Base-by-base conservation (phyloP, 1,140 invertebrate genomes). In the Bradysia coprophila region DNA sequence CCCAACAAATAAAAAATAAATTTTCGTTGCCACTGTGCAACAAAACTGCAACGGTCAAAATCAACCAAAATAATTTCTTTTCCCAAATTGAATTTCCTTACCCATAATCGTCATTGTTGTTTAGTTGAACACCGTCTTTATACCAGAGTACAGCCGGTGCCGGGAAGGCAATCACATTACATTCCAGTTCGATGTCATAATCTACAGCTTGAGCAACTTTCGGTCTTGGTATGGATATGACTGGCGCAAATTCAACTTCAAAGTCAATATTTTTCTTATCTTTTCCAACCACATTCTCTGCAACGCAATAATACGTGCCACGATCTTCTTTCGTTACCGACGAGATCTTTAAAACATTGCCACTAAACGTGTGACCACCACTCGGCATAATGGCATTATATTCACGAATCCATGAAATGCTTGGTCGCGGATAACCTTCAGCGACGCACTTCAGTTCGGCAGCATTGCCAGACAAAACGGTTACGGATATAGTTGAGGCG, bases 261-360 rank as follows among this genome's bases (percentile, higher is more conserved):
- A 88, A 68, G 15, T 76, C 76, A 48, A 87, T 75, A 51, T 84
- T 77, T 47, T 80, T 62, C 41, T 72, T 61, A 15, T 78, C 72
- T 48, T 72, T 70, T 2, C 85, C 82, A 21, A 87, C 80, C 32
- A 71, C 78, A 57, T 92, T 91, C 54, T 89, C 78, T 24, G 85
- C 85, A 11, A 87, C 75, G 54, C 89, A 93, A 47, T 82, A 86
- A 56, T 90, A 91, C 0, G 78, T 81, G 4, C 86, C 87, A 39
- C 83, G 66, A 56, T 90, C 83, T 54, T 84, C 73, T 49, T 84
- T 84, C 15, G 65, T 68, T 28, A 79, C 72, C 0, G 57, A 21
- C 21, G 67, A 58, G 40, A 88, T 82, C 50, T 75, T 74, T 31
- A 88, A 59, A 22, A 71, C 67, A 45, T 81, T 83, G 1, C 82